Percentiles rank a stretch among this genome's conserved stretches.
phyloP scores from a whole-genome alignment of 2,113 vertebrate species.

The Lampris incognitus region DNA sequence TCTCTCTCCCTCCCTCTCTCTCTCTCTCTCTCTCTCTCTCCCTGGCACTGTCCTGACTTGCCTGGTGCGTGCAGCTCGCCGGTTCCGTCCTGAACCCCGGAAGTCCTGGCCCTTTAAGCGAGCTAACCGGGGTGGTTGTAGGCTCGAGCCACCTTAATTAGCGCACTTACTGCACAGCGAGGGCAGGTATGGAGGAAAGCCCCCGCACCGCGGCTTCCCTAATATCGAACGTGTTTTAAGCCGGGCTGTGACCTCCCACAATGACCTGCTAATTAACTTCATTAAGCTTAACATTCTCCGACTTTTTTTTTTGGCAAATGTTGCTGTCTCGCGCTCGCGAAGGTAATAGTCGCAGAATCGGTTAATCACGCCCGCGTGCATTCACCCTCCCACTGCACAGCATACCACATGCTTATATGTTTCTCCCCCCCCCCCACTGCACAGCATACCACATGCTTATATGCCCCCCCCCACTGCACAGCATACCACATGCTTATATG shows the following conservation, averaged over 20 bases:
- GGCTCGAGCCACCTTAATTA: constrained; percentile 73
- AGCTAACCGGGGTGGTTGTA: constrained; percentile 71
- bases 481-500: no score
- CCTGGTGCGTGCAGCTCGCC: constrained; percentile 42
- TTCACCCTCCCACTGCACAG: constrained; percentile 17
- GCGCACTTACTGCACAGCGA: constrained; percentile 65
- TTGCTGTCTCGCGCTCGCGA: constrained; percentile 56
- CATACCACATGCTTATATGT: constrained; percentile 51
- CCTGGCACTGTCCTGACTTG: constrained; percentile 73
- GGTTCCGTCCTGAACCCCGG: constrained; percentile 62
- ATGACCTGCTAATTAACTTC: constrained; percentile 63
- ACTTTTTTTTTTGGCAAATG: constrained; percentile 61
- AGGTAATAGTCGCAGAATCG: constrained; percentile 62
- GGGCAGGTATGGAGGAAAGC: constrained; percentile 63
- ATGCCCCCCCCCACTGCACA: no score
- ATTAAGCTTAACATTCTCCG: constrained; percentile 59
- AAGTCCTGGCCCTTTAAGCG: constrained; percentile 70
- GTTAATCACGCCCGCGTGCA: constrained; percentile 65
- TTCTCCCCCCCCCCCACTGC: constrained; percentile 4
- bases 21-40: constrained; percentile 26
- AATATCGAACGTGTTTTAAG: constrained; percentile 67
- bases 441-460: no score
- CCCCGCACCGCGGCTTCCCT: constrained; percentile 51
- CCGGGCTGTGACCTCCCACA: constrained; percentile 64
- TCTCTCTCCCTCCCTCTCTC: constrained; percentile 18